Percentiles rank a stretch among this genome's conserved stretches.
These are phyloP conservation scores for Nebria brevicollis DNA, from an alignment of 2,888 invertebrate species.

Conservation along the genomic window DNA sequence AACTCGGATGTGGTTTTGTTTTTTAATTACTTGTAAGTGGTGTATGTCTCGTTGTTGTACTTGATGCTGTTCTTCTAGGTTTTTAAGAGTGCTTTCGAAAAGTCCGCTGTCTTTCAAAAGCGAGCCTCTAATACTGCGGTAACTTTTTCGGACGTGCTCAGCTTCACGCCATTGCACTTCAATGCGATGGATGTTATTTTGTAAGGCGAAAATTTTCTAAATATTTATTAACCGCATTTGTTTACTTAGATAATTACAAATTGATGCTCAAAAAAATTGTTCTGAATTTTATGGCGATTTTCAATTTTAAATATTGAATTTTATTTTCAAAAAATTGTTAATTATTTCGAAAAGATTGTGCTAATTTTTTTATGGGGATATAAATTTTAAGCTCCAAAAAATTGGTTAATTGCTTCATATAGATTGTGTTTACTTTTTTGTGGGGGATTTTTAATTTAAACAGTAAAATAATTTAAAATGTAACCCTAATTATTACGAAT, in stretches of 20 bases:
- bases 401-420: no score
- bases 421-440: no score
- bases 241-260: no score
- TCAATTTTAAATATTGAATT: no score
- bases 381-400: no score
- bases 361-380: no score
- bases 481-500: constrained; percentile 1
- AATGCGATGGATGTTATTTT: constrained; percentile 84
- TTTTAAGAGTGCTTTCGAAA: constrained; percentile 77
- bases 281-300: no score
- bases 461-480: no score
- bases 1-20: neutral
- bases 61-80: constrained; percentile 73
- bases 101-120: constrained; percentile 76
- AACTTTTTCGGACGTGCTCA: constrained; percentile 80
- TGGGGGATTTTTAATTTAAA: no score
- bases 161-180: constrained; percentile 86
- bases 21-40: constrained; percentile 67
- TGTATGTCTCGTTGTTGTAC: constrained; percentile 80
- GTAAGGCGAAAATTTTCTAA: constrained; percentile 74
- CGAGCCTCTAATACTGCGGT: constrained; percentile 75
- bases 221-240: constrained; percentile 49
- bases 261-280: neutral
- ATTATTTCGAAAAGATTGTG: no score
- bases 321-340: no score